A percentile compares a stretch with the other conserved stretches of the same genome.
Conservation (phyloP, 1,140 invertebrate species). For the Pseudomyrmex dendroicus region DNA sequence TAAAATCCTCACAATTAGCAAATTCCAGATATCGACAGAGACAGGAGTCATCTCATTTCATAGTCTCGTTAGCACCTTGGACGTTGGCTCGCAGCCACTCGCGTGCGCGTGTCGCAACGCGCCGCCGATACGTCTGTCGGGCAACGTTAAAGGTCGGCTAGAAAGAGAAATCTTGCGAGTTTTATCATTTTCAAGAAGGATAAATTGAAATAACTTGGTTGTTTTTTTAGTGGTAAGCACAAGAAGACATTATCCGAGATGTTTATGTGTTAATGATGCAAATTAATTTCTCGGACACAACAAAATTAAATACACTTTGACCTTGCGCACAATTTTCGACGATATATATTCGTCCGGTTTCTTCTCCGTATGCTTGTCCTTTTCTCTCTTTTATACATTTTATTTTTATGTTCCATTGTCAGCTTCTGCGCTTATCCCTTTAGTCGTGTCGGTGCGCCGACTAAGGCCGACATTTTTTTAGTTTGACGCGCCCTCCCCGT, state of each 20-base stretch:
- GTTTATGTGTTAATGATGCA: neutral
- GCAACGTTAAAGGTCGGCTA: conserved; percentile 3
- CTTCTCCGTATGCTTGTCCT: no score
- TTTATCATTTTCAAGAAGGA: neutral
- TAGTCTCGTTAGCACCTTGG: conserved; percentile 43
- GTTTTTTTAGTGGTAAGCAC: neutral
- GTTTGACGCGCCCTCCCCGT: conserved; percentile 1
- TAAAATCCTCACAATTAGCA: conserved; percentile 16
- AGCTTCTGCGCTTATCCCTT: conserved; percentile 4
- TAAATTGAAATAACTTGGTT: neutral
- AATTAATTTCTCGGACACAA: conserved; percentile 9
- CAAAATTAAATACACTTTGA: neutral
- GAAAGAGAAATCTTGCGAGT: neutral
- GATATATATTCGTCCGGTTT: neutral
- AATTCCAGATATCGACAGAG: conserved; percentile 46
- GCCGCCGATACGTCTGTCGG: conserved; percentile 1
- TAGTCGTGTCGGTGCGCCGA: conserved; percentile 4
- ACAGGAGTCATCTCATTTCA: conserved; percentile 22
- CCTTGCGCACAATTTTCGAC: conserved; percentile 10
- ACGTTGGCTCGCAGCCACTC: conserved; percentile 43
- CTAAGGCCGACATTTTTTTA: conserved; percentile 43
- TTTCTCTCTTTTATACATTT: conserved; percentile 11
- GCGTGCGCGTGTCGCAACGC: conserved; percentile 27
- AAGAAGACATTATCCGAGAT: neutral
- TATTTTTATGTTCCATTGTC: conserved; percentile 51